Base-by-base conservation (phyloP, 2,797 vertebrate genomes). In the Peromyscus eremicus region DNA sequence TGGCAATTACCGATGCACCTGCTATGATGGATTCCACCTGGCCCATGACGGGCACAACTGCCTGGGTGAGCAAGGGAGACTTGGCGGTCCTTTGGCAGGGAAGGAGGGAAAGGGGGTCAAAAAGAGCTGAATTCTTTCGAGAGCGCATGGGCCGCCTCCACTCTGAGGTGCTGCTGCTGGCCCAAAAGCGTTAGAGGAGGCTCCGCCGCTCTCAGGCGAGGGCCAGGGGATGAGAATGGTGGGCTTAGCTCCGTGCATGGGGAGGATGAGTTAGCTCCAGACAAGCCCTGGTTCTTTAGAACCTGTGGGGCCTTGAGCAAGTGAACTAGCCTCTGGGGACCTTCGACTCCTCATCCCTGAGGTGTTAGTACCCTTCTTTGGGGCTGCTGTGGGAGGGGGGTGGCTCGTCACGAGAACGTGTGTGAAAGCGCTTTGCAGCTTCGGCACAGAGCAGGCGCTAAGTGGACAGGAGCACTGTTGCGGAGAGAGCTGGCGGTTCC, bases 21-120 rank as follows among this genome's bases (percentile, higher is more conserved):
- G 99, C 98, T 99, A 99, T 2, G 99, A 99, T 0, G 99, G 99
- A 95, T 99, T 99, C 99, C 99, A 99, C 95, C 98, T 99, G 98
- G 99, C 99, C 0, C 99, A 99, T 1, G 99, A 99, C 0, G 99
- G 99, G 21, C 99, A 99, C 99, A 99, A 99, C 98, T 99, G 99
- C 98, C 98, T 99, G n/a, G 99, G 99, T 99, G 98, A 99, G 25
- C 29, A 25, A n/a, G 32, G 6, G 52, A 55, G 83, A 55, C 12
- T 0, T 19, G 43, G 8, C 40, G 9, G 32, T 6, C 40, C n/a
- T 49, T 81, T 68, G 32, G n/a, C 71, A 79, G 40, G 55, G 91
- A 57, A 10, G 52, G 49, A 86, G 57, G 64, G 19, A 29, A 62
- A 73, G 43, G 71, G 93, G 73, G 68, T 73, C n/a, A 12, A 49